Percentiles rank a stretch among this genome's conserved stretches.
Evolutionary conservation across 2,113 vertebrate genomes (phyloP).

Genomic region (Phainopepla nitens): DNA sequence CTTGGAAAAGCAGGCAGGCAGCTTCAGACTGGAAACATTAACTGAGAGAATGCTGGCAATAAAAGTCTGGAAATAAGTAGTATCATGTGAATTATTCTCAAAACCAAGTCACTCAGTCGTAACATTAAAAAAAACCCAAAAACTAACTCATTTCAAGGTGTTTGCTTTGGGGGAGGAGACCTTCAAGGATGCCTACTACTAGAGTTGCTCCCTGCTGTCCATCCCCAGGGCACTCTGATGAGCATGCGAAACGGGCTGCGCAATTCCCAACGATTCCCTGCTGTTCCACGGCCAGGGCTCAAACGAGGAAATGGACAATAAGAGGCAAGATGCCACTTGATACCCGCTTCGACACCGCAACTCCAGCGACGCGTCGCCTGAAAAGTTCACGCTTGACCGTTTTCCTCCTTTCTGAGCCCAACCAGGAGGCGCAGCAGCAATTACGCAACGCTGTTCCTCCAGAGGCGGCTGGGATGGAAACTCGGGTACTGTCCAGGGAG

Average conservation of each 20-base stretch:
- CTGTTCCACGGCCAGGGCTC: rapidly evolving
- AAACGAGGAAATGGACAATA: rapidly evolving
- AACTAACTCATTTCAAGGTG: background rate
- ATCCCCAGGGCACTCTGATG: background rate
- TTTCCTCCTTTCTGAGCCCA: background rate
- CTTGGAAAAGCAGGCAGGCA: background rate
- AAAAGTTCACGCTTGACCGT: background rate
- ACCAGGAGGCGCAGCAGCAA: background rate
- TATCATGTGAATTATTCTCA: rapidly evolving
- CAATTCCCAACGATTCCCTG: background rate
- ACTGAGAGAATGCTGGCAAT: too few species aligned
- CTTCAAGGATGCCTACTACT: background rate
- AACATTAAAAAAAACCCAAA: rapidly evolving
- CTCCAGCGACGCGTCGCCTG: rapidly evolving
- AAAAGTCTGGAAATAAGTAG: background rate
- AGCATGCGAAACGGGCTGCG: background rate
- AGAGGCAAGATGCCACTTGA: background rate
- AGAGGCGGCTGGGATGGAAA: background rate
- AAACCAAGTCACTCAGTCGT: background rate
- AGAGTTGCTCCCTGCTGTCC: background rate
- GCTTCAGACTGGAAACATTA: rapidly evolving
- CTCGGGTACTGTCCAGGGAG: background rate
- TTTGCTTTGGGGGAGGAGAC: background rate
- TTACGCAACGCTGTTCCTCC: background rate
- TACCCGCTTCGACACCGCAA: background rate